Base-by-base conservation (phyloP, 2,888 invertebrate genomes). In the Allophyes oxyacanthae region DNA sequence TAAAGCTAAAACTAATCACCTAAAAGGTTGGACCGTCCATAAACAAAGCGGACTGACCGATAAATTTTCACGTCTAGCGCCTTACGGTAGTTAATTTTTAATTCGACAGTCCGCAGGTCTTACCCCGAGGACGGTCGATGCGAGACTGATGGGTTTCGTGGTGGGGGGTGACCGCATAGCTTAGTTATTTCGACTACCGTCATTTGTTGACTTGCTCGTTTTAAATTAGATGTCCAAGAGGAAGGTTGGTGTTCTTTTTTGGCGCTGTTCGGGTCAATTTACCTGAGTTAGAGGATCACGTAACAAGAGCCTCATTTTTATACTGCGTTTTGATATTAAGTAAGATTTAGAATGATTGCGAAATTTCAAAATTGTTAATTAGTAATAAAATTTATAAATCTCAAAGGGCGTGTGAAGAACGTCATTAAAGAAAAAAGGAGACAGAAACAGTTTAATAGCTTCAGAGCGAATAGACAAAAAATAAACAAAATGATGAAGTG, bases 181-280 rank as follows among this genome's bases (percentile, higher is more conserved):
- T 93, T 91, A 91, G 86, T 93, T 92, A 91, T 84, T 78, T 79
- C 72, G 83, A 84, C 86, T 92, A 92, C 92, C 92, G 87, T 91
- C 92, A 92, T 93, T 92, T 90, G 86, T 92, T 85, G 79, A 66
- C 72, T 77, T 75, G 72, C 75, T 81, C 77, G 85, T 90, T 92
- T 89, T 89, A 91, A 91, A 92, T 90, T 85, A 85, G 88, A 84
- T 85, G 84, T 83, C 75, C 52, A 67, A 72, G 59, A 63, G 63
- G 72, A 73, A 77, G 76, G 78, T 82, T 78, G 76, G 77, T 82
- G 81, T 73, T 77, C 55, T 72, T 72, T 72, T 62, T 60, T 50
- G 64, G 11, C 26, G 34, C 28, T 46, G 55, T 58, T 59, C 5
- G 8, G 52, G 38, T 50, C 52, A 48, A 49, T 65, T 63, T 66